Evolutionary conservation across 2,113 vertebrate genomes (phyloP), one percentile per base, ranked within the genome.

Genomic region (Stigmatopora nigra): DNA sequence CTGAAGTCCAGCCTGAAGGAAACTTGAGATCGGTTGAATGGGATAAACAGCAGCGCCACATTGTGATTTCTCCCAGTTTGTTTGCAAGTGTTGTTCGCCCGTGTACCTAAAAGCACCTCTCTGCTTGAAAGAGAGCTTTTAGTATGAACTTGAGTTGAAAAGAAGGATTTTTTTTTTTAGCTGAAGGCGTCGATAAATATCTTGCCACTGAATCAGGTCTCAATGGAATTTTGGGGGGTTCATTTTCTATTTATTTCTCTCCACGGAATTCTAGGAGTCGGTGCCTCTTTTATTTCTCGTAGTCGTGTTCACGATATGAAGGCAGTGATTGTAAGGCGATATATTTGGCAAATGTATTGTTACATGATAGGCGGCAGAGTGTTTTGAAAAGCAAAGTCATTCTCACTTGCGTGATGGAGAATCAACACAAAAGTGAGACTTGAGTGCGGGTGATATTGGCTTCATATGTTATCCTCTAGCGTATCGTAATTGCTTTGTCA

Each of bases 1-100:
- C 65, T 36, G 48, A 71, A 72, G 71, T 69, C 46, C 41, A 78
- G 67, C 65, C 65, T 71, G 71, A 65, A 77, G 67, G 78, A 81
- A 80, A 73, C 65, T 47, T 58, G 67, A 63, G 69, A 49, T 57
- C 10, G 63, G 75, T 68, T 78, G 65, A 69, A 61, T 60, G 64
- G 60, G 55, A 78, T 60, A 69, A 41, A 75, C 62, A 63, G 51
- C 51, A 11, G 19, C 19, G 51, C 19, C 20, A 49, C 71, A 38
- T 52, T 31, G 65, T 72, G 59, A 61, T 61, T 70, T 69, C 56
- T 56, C 19, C 47, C 46, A 48, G 19, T 67, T 61, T 65, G 68
- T 55, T 60, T n/a, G 66, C 47, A 45, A 69, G 25, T 64, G 68
- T 56, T n/a, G n/a, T n/a, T n/a, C 55, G 46, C 59, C 61, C 68